A percentile compares a stretch with the other conserved stretches of the same genome.
Evolutionary conservation across 1,140 invertebrate genomes (phyloP).

Genomic region (Caerostris darwini): DNA sequence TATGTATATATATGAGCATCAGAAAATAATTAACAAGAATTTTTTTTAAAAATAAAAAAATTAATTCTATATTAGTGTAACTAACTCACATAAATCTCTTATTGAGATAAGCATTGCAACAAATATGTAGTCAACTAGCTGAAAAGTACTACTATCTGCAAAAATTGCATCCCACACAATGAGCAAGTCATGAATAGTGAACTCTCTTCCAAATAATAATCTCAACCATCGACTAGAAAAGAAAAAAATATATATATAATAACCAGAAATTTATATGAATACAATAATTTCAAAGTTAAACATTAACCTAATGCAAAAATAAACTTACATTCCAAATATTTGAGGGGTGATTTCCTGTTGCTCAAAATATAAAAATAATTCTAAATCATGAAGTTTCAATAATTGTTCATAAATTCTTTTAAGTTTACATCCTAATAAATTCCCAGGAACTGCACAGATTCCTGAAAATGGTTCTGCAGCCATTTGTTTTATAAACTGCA

Average conservation of each 20-base stretch:
- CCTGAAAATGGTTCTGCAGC: constrained; percentile 61
- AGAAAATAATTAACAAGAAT: too few relatives aligned
- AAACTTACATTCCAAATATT: constrained; percentile 90
- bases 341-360: constrained; percentile 89
- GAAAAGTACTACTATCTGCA: constrained; percentile 87
- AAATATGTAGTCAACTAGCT: constrained; percentile 89
- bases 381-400: constrained; percentile 86
- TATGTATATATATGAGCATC: neutral
- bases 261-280: neutral
- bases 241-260: neutral
- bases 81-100: constrained; percentile 83
- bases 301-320: neutral
- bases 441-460: constrained; percentile 67
- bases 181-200: constrained; percentile 88
- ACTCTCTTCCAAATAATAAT: constrained; percentile 90
- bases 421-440: constrained; percentile 85
- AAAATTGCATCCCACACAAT: constrained; percentile 91
- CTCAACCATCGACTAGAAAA: constrained; percentile 89
- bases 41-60: neutral
- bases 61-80: neutral
- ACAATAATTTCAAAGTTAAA: constrained; percentile 28
- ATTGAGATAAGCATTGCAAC: constrained; percentile 89
- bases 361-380: constrained; percentile 86
- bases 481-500: constrained; percentile 1
- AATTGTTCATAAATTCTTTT: constrained; percentile 87